Evolutionary conservation across 2,888 invertebrate species (phyloP), one percentile per base, ranked within the genome.

Genomic region (Caenorhabditis parvicauda): DNA sequence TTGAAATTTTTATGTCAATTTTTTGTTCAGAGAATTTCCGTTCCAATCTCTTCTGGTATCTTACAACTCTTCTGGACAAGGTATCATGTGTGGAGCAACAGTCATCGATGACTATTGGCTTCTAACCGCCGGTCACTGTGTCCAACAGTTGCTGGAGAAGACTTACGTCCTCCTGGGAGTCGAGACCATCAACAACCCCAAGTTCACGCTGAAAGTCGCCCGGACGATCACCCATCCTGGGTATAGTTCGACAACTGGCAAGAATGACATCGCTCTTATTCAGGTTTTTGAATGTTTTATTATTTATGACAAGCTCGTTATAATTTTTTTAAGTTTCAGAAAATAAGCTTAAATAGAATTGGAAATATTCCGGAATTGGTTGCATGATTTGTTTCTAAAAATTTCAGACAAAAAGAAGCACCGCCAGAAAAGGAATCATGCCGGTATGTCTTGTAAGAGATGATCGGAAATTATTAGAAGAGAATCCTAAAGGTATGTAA

Each of bases 161-260:
- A 56, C 89, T 88, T 75, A 96, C 93, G 82, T 98, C 98, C 84
- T 98, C 96, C 82, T 96, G n/a, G n/a, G n/a, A 32, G 9, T 14
- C 9, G 9, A 32, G 35, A 32, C 14, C 35, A 32, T 32, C 14
- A 17, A 9, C 9, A 9, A 32, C 9, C 35, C 35, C 9, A n/a
- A 9, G 9, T n/a, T 12, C 35, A 47, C 54, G 6, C 42, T 57
- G 22, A 7, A 5, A 12, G 54, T 62, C 3, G 21, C 3, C 2
- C 39, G 46, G 22, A 3, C 17, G 28, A 12, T n/a, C n/a, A n/a
- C n/a, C 22, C 68, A 71, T 50, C 64, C 63, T n/a, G 24, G 21
- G 1, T 71, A 67, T 43, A 55, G 59, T 21, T 54, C 56, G 29
- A 37, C 24, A 19, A 68, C 61, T 0, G 66, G 64, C 0, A 39